Conservation (phyloP, 1,140 invertebrate genomes). For the Cecropterus lyciades region DNA sequence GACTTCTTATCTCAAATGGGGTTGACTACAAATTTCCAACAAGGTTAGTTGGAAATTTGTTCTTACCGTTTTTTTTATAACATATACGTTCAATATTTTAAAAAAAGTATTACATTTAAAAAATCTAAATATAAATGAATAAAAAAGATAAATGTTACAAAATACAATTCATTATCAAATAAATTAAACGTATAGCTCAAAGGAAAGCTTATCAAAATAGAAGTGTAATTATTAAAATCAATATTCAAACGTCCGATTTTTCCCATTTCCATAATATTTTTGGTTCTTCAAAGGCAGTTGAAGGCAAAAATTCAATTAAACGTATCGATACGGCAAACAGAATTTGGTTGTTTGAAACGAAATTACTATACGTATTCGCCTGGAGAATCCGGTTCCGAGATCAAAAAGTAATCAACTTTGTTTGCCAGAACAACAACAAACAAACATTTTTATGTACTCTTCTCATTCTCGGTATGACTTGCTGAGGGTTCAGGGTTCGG, state of each 20-base stretch:
- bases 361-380: constrained; percentile 35
- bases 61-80: too few relatives aligned
- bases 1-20: too few relatives aligned
- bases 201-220: neutral
- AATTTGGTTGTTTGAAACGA: constrained; percentile 31
- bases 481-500: too few relatives aligned
- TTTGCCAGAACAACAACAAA: constrained; percentile 18
- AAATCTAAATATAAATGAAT: too few relatives aligned
- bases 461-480: too few relatives aligned
- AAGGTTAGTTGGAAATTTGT: too few relatives aligned
- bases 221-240: constrained; percentile 18
- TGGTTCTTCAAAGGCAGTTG: constrained; percentile 10
- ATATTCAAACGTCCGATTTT: neutral
- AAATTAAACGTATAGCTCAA: too few relatives aligned
- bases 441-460: neutral
- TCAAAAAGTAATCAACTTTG: constrained; percentile 45
- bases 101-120: too few relatives aligned
- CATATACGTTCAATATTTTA: too few relatives aligned
- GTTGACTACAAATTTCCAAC: too few relatives aligned
- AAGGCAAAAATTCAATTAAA: constrained; percentile 39
- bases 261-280: constrained; percentile 8
- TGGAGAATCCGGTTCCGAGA: constrained; percentile 25
- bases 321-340: constrained; percentile 39
- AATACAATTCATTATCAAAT: too few relatives aligned
- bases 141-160: too few relatives aligned